These are phyloP conservation scores for Cheilosia urbana DNA, from an alignment of 2,888 invertebrate species.

Conservation along the genomic window DNA sequence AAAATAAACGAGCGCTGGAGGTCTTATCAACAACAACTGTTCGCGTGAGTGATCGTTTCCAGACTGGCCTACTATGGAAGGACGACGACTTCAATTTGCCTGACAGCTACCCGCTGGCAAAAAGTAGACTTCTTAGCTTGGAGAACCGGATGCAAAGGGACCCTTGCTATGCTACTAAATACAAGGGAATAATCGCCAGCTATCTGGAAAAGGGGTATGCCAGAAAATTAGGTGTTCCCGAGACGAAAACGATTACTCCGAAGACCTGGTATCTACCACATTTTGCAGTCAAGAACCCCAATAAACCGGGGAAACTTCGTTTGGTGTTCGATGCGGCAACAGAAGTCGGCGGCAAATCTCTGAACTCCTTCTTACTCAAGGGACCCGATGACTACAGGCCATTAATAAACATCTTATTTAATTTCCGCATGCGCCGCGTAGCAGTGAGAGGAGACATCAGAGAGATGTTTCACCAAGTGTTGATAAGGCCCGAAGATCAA, in stretches of 20 bases:
- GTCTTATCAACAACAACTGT: neutral
- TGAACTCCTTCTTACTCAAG: constrained; percentile 76
- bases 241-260: constrained; percentile 9
- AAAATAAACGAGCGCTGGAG: constrained; percentile 15
- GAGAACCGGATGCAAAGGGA: constrained; percentile 56
- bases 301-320: constrained; percentile 78
- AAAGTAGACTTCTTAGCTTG: constrained; percentile 39
- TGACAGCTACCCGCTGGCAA: constrained; percentile 45
- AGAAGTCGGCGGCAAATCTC: constrained; percentile 62
- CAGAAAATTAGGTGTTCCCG: constrained; percentile 37
- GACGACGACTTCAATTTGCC: constrained; percentile 41
- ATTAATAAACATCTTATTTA: constrained; percentile 77
- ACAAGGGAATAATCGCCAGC: constrained; percentile 38
- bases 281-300: constrained; percentile 72
- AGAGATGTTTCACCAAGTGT: constrained; percentile 80
- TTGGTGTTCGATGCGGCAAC: constrained; percentile 79
- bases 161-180: constrained; percentile 29
- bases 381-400: constrained; percentile 78
- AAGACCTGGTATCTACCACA: constrained; percentile 77
- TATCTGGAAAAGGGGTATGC: constrained; percentile 56
- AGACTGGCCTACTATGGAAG: constrained; percentile 55
- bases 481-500: constrained; percentile 76
- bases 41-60: neutral
- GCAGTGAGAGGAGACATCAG: constrained; percentile 78
- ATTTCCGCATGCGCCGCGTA: constrained; percentile 76